phyloP scores from a whole-genome alignment of 1,140 invertebrate species.

The Orchesella cincta region DNA sequence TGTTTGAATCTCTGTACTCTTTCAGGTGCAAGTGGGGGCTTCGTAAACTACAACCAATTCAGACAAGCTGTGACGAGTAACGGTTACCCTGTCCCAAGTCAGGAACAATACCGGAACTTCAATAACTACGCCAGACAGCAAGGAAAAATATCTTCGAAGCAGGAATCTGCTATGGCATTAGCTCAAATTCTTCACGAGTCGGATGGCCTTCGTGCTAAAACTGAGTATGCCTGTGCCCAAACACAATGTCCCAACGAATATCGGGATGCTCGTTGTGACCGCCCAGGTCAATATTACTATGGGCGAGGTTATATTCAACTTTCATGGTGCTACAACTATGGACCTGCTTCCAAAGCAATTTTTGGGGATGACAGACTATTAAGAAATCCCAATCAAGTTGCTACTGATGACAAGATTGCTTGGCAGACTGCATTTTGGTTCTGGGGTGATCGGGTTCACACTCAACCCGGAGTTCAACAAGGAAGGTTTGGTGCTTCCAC shows the following conservation, averaged over 20 bases:
- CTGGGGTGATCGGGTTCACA: slow-evolving; percentile 37
- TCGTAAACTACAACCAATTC: slow-evolving; percentile 1
- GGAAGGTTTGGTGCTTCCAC: slow-evolving; percentile 42
- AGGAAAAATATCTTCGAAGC: slow-evolving; percentile 29
- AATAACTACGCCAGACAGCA: neutral
- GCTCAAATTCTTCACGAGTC: slow-evolving; percentile 40
- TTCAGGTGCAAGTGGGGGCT: neutral
- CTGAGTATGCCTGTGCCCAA: slow-evolving; percentile 38
- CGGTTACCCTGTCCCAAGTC: slow-evolving; percentile 5
- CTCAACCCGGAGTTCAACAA: slow-evolving; percentile 1
- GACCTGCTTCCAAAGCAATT: slow-evolving; percentile 30
- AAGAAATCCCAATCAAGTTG: slow-evolving; percentile 38
- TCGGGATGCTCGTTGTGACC: slow-evolving; percentile 40
- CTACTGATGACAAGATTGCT: slow-evolving; percentile 29
- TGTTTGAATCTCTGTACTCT: too few relatives aligned
- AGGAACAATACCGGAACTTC: slow-evolving; percentile 31
- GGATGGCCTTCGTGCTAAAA: slow-evolving; percentile 35
- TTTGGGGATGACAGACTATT: slow-evolving; percentile 30
- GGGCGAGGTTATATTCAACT: slow-evolving; percentile 48
- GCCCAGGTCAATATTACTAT: slow-evolving; percentile 42
- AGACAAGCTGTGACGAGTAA: neutral
- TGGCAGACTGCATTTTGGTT: slow-evolving; percentile 44
- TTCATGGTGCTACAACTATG: slow-evolving; percentile 42
- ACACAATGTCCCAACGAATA: slow-evolving; percentile 40
- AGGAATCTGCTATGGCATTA: slow-evolving; percentile 38